Conservation (phyloP, 2,797 vertebrate species). For the Acridotheres tristis region DNA sequence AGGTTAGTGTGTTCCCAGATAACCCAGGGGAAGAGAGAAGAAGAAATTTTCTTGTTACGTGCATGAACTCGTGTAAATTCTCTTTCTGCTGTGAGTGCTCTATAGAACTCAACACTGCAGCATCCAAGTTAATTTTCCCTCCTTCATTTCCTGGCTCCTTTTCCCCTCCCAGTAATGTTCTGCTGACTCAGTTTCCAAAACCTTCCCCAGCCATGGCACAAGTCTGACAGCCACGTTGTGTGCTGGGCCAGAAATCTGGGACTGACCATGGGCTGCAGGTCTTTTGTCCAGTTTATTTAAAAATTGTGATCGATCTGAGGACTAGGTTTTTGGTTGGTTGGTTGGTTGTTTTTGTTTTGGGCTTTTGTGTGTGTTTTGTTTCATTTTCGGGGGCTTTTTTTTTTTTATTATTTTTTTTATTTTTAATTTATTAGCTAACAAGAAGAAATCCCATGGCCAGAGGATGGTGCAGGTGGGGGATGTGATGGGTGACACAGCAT, state of each 20-base stretch:
- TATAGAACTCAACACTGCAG: neutral
- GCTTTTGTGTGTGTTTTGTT: neutral
- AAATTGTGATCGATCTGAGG: neutral
- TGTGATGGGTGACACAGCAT: neutral
- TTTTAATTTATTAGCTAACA: neutral
- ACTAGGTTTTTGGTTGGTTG: neutral
- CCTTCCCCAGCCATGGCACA: neutral
- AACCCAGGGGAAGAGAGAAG: neutral
- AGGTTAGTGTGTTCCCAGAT: neutral
- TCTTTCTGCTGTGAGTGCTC: neutral
- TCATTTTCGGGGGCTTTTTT: neutral
- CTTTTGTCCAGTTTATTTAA: neutral
- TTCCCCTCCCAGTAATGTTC: neutral
- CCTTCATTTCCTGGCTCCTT: neutral
- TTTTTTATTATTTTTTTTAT: no score
- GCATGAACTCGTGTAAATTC: neutral
- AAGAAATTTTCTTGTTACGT: neutral
- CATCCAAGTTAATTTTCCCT: neutral
- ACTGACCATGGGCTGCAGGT: neutral
- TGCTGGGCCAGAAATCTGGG: neutral
- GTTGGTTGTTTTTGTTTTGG: neutral
- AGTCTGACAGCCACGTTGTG: neutral
- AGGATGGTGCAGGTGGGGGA: neutral
- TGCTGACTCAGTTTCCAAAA: neutral
- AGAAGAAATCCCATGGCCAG: neutral